Conservation (phyloP, 2,888 invertebrate genomes). For the Synanthedon vespiformis region DNA sequence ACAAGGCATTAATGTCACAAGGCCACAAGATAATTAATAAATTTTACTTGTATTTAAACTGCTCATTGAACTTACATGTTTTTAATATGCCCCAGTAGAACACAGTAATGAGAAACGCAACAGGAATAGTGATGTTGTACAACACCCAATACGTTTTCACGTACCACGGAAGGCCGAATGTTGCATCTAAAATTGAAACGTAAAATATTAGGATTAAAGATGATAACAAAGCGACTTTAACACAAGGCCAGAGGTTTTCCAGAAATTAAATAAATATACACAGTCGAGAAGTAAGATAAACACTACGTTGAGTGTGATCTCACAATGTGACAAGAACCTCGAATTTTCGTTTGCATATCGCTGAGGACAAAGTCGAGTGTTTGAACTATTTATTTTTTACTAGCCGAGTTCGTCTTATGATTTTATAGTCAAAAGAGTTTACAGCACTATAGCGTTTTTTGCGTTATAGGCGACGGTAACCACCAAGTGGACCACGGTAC, state of each 20-base stretch:
- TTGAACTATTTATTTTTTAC: background rate
- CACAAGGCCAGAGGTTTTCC: background rate
- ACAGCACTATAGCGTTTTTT: no score
- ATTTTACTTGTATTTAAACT: no score
- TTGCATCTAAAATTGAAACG: constrained; percentile 32
- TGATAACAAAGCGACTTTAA: background rate
- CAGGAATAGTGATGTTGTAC: constrained; percentile 59
- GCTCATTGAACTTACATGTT: constrained; percentile 28
- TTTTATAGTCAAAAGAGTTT: no score
- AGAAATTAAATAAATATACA: background rate
- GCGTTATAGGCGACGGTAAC: no score
- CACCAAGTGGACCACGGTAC: no score
- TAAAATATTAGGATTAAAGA: no score
- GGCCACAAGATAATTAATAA: no score
- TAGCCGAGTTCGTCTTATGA: no score
- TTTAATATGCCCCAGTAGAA: constrained; percentile 61
- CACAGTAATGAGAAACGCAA: constrained; percentile 58
- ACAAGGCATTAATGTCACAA: no score
- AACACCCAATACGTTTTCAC: constrained; percentile 60
- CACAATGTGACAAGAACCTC: background rate
- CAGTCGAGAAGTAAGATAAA: background rate
- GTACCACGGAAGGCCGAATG: constrained; percentile 54
- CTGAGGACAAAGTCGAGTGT: background rate
- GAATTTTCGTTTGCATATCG: background rate
- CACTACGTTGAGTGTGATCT: background rate